Evolutionary conservation across 2,888 invertebrate species (phyloP), one percentile per base, ranked within the genome.

Genomic region (Platerodrilus igneus): DNA sequence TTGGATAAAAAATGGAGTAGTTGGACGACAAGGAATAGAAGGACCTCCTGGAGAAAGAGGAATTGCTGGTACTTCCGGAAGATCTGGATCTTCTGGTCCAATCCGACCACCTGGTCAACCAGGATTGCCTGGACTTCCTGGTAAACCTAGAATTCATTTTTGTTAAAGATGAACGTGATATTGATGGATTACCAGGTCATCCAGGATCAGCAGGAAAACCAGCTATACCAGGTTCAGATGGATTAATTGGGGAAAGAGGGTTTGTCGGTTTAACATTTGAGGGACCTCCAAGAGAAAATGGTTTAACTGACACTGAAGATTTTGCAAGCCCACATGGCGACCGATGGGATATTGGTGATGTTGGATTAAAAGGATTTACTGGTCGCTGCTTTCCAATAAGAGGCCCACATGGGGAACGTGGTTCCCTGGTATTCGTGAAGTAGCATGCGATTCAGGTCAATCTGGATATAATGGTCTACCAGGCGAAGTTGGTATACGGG

Each of bases 171-270:
- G 43, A 43, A 35, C 13, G 43, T 25, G n/a, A n/a, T n/a, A n/a
- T n/a, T n/a, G n/a, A n/a, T n/a, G 92, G 92, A 51, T 77, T 77
- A 45, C 83, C 83, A 41, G 92, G 91, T 53, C 70, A 75, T 27
- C 75, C 78, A 45, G 90, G 90, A 16, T 60, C 68, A 4, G 72
- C 74, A 5, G 91, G 91, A 11, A 66, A 62, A 10, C 74, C 74
- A 50, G 88, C 87, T 1, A 60, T 65, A 9, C 48, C 69, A 4
- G 86, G 86, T 14, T 51, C 51, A 13, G 61, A 73, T 1, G 86
- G 86, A 4, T 57, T 66, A 4, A 50, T 60, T 1, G 86, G 86
- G 3, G 55, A 65, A n/a, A 45, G 66, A 1, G 88, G 88, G 5
- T 76, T 75, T 14, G 81, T 78, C 64, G 90, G 90, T 19, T 78